Evolutionary conservation across 2,113 vertebrate species (phyloP), one percentile per base, ranked within the genome.

Genomic region (Mystacornis crossleyi): DNA sequence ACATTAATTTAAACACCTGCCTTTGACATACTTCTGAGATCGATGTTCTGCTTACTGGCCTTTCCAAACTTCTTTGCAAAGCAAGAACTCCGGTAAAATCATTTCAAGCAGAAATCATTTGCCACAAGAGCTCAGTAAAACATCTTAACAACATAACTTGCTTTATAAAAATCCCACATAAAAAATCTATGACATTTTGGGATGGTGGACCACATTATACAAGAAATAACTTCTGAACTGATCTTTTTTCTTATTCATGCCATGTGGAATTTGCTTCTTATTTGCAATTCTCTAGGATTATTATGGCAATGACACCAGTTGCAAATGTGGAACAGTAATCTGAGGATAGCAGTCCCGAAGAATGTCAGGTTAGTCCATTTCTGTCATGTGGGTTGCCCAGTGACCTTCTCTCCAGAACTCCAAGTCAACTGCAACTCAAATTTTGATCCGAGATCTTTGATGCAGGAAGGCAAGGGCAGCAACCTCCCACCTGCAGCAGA

Each of bases 1-100:
- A 58, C 92, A 61, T 94, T 96, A 93, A 96, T 93, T 94, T 92
- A 90, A 96, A 95, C 77, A 96, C 93, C 78, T 97, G 58, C 36
- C 43, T 96, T 92, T 94, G 91, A 89, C 91, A 71, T 86, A 62
- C 57, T 93, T 93, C 86, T 83, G 62, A 95, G 89, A 92, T 82
- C 3, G 0, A 58, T 87, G 87, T 80, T 87, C 94, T 93, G 64
- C 85, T 94, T 93, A 87, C 48, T 91, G 61, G 79, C 29, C 53
- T 86, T 96, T 88, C 26, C 42, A 54, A 89, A 89, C 69, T 75
- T 77, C 36, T 83, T 78, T 14, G 15, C 38, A 83, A 86, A 77
- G 48, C 21, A 73, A 51, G 70, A 86, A 57, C 70, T 89, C 42
- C 40, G 33, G 47, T 87, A 51, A 91, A 86, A 92, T 58, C 0